Evolutionary conservation across 2,888 invertebrate genomes (phyloP).

Genomic region (Rhingia campestris): DNA sequence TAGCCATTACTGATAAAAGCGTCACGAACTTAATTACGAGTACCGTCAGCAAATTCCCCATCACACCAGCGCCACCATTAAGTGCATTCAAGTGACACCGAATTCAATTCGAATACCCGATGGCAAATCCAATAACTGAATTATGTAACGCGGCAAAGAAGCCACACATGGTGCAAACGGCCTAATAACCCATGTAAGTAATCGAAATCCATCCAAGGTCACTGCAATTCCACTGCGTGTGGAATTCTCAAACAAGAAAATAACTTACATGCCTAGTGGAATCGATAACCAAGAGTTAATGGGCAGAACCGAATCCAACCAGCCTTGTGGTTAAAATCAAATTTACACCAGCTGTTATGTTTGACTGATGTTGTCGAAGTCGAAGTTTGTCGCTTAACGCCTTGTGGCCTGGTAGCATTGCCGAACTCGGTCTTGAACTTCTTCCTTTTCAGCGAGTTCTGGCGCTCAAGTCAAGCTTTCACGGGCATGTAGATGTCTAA

Average conservation of each 20-base stretch:
- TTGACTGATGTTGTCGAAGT: not conserved
- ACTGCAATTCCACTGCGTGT: conserved; percentile 31
- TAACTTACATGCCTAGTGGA: not conserved
- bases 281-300: conserved; percentile 13
- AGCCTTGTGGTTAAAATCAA: conserved; percentile 32
- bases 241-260: conserved; percentile 29
- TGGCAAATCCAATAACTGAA: conserved; percentile 50
- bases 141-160: conserved; percentile 42
- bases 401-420: not conserved
- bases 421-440: conserved; percentile 45
- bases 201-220: conserved; percentile 45
- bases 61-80: not conserved
- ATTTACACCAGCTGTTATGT: conserved; percentile 9
- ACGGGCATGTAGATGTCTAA: conserved; percentile 19
- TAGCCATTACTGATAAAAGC: conserved; percentile 23
- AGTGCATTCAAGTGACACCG: conserved; percentile 23
- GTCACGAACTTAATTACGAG: conserved; percentile 18
- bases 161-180: conserved; percentile 20
- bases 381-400: conserved; percentile 15
- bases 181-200: conserved; percentile 10
- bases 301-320: conserved; percentile 41
- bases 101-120: conserved; percentile 20
- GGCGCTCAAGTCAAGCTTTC: conserved; percentile 27
- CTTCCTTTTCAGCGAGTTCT: conserved; percentile 16
- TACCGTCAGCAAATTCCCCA: conserved; percentile 31